Base-by-base conservation (phyloP, 2,888 invertebrate species). In the Cerastis leucographa region DNA sequence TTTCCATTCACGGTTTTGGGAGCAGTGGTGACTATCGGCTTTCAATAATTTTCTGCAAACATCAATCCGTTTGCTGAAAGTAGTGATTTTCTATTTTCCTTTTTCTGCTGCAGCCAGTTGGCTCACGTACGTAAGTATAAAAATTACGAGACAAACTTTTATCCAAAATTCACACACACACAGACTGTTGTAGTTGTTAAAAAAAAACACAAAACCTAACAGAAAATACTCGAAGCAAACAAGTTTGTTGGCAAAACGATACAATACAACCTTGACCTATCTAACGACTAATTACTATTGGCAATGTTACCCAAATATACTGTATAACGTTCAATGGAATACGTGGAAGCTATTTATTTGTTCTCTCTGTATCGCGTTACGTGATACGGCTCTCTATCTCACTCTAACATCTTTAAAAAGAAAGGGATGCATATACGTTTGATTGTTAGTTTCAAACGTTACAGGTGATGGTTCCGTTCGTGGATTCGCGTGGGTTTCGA, bases 241-340 rank as follows among this genome's bases (percentile, higher is more conserved):
- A 87, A 70, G 73, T 86, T 85, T 87, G 89, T 93, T 94, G 94
- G 94, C 94, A 93, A 81, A 78, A 85, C 89, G 77, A 71, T 72
- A 40, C 77, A 72, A 54, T 44, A 71, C 85, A 89, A 89, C 95
- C 95, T 93, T 95, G 95, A 95, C 95, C 95, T 93, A 94, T 89
- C 95, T 95, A 89, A 89, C 80, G 86, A 85, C 90, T 93, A 93
- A 93, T 93, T 93, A 93, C 92, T 93, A 94, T 93, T 94, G 94
- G 94, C 94, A 93, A 91, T 91, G 90, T 88, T 86, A 84, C 90
- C 81, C 79, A 89, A 90, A 89, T 87, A 88, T 79, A 77, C 81
- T 70, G 76, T 72, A 62, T 74, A 82, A 80, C 83, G 71, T 83
- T 83, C 83, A 84, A 85, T 85, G 86, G 79, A 85, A 79, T 84